Evolutionary conservation across 2,797 vertebrate species (phyloP).

Genomic region (Microcaecilia unicolor): DNA sequence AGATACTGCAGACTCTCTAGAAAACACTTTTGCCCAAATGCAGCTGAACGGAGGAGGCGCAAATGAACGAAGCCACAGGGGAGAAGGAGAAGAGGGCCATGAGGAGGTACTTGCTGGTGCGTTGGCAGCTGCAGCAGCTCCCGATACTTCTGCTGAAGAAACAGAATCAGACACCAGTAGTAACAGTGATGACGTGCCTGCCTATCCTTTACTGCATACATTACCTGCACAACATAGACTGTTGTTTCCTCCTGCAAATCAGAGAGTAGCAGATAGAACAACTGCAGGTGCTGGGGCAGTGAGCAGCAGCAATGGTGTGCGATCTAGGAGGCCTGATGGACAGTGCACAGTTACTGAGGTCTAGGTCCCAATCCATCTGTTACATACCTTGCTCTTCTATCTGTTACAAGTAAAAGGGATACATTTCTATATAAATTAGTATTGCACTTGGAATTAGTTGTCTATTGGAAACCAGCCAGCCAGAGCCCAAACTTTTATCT

Average conservation of each 20-base stretch:
- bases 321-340: constrained; percentile 86
- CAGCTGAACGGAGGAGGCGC: constrained; percentile 59
- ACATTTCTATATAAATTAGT: too few relatives aligned
- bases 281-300: constrained; percentile 52
- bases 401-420: too few relatives aligned
- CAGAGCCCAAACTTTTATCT: too few relatives aligned
- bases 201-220: constrained; percentile 15
- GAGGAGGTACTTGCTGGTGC: constrained; percentile 57
- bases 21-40: constrained; percentile 79
- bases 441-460: too few relatives aligned
- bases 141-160: constrained; percentile 63
- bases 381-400: too few relatives aligned
- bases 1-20: constrained; percentile 57
- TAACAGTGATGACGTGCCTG: constrained; percentile 56
- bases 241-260: constrained; percentile 20
- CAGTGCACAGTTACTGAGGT: constrained; percentile 92
- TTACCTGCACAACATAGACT: constrained; percentile 31
- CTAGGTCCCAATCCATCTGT: constrained; percentile 51
- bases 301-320: constrained; percentile 42
- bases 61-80: constrained; percentile 64
- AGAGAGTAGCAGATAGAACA: constrained; percentile 49
- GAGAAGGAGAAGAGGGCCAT: constrained; percentile 68
- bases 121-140: constrained; percentile 61
- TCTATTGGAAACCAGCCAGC: too few relatives aligned
- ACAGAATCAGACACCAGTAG: constrained; percentile 69